Evolutionary conservation across 2,113 vertebrate genomes (phyloP), one percentile per base, ranked within the genome.

Genomic region (Cynoglossus semilaevis): DNA sequence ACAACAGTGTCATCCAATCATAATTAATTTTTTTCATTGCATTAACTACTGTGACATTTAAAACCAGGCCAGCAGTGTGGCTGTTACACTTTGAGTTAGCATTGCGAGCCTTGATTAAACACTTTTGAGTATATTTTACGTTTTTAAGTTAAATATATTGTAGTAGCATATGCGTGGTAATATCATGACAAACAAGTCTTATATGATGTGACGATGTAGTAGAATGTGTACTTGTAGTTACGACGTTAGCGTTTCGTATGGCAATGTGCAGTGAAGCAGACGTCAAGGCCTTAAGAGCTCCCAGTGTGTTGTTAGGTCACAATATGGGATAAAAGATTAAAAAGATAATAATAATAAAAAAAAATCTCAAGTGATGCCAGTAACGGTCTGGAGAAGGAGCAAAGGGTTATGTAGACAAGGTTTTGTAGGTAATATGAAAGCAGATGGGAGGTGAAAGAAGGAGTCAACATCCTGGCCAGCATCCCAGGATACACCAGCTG

Each of bases 401-500:
- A 50, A 40, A 70, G 53, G 38, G 56, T 55, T 41, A 49, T 60
- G 60, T 43, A 70, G 63, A 67, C 56, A 55, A 63, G 64, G 65
- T 62, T 68, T 60, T 60, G 61, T 59, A 72, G 72, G 70, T 73
- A 63, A 76, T 72, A 66, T 58, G 63, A 80, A 83, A 83, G 63
- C 81, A 85, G 79, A 87, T 83, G 79, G 76, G 78, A 80, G 71
- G 78, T 84, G 80, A 83, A 78, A 75, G 78, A 69, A 76, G 71
- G 58, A 77, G 67, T 83, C 76, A 55, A 79, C 74, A 67, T 73
- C 74, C 72, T 82, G 84, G 90, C 87, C 58, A 54, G 77, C 76
- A 77, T 90, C 91, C 87, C 89, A 70, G 80, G 87, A 91, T 80
- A 62, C 70, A 84, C 87, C 94, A 94, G 93, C 92, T 95, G 93